Percentiles rank a stretch among this genome's conserved stretches.
Evolutionary conservation across 2,797 vertebrate genomes (phyloP).

Genomic region (Darevskia nairensis): DNA sequence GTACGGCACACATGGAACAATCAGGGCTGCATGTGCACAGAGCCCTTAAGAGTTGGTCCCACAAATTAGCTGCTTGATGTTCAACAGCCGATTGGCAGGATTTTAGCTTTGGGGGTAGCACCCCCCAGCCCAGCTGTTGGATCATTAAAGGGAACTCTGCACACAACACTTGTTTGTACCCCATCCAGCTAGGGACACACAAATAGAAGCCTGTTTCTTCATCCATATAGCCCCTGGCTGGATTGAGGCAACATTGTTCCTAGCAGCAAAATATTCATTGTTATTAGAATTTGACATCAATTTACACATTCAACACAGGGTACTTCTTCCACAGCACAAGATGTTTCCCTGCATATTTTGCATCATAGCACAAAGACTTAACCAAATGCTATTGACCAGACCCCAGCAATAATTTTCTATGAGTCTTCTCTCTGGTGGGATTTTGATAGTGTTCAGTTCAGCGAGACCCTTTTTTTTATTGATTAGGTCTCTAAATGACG

Average conservation of each 20-base stretch:
- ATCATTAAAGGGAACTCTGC: not conserved
- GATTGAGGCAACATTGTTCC: conserved; percentile 69
- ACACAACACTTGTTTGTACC: not conserved
- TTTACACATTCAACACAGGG: conserved; percentile 83
- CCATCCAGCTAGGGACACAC: conserved; percentile 2
- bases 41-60: not conserved
- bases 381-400: conserved; percentile 80
- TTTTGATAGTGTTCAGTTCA: conserved; percentile 81
- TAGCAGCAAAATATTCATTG: conserved; percentile 78
- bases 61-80: not conserved
- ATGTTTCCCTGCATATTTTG: conserved; percentile 79
- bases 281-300: conserved; percentile 78
- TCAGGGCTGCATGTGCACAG: not conserved
- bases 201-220: conserved; percentile 2
- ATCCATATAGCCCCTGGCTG: conserved; percentile 23
- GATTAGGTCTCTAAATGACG: conserved; percentile 82
- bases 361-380: conserved; percentile 81
- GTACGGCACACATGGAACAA: not conserved
- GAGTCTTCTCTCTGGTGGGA: conserved; percentile 78
- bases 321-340: conserved; percentile 85
- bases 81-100: not conserved
- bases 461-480: conserved; percentile 79
- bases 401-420: conserved; percentile 85
- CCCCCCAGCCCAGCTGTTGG: not conserved
- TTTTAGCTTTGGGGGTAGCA: not conserved